Evolutionary conservation across 2,888 invertebrate genomes (phyloP).

Genomic region (Alloscopus bannaensis): DNA sequence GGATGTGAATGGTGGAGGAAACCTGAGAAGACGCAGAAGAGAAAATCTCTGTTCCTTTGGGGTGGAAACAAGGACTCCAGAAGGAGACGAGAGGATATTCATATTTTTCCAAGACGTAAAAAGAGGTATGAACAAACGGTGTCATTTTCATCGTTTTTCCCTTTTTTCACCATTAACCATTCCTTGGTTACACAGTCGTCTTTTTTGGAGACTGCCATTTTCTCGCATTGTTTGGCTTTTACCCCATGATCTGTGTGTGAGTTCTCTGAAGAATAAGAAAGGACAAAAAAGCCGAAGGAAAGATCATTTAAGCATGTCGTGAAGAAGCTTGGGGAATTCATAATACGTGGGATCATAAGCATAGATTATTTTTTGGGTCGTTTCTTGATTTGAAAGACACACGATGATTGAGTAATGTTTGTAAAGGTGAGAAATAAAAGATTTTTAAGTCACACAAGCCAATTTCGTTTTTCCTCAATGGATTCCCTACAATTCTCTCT

Average conservation of each 20-base stretch:
- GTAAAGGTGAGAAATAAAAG: not conserved
- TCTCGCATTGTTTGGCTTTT: constrained; percentile 40
- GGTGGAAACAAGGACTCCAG: not conserved
- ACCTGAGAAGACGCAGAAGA: constrained; percentile 37
- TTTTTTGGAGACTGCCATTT: not conserved
- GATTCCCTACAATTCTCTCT: too few species aligned
- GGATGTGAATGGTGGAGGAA: constrained; percentile 22
- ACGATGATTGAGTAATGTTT: constrained; percentile 2
- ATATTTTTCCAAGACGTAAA: constrained; percentile 26
- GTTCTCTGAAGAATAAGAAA: constrained; percentile 22
- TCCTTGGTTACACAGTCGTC: constrained; percentile 21
- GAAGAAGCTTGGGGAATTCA: too few species aligned
- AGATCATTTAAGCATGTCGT: too few species aligned
- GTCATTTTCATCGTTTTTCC: constrained; percentile 24
- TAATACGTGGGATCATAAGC: too few species aligned
- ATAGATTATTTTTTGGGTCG: too few species aligned
- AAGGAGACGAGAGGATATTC: not conserved
- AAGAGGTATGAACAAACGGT: constrained; percentile 50
- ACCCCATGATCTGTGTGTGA: constrained; percentile 27
- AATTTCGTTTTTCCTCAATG: not conserved
- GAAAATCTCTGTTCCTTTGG: constrained; percentile 16
- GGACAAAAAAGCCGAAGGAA: too few species aligned
- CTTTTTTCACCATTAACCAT: not conserved
- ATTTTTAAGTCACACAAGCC: not conserved
- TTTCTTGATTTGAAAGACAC: too few species aligned